Base-by-base conservation (phyloP, 2,888 invertebrate genomes). In the Athripsodes cinereus region DNA sequence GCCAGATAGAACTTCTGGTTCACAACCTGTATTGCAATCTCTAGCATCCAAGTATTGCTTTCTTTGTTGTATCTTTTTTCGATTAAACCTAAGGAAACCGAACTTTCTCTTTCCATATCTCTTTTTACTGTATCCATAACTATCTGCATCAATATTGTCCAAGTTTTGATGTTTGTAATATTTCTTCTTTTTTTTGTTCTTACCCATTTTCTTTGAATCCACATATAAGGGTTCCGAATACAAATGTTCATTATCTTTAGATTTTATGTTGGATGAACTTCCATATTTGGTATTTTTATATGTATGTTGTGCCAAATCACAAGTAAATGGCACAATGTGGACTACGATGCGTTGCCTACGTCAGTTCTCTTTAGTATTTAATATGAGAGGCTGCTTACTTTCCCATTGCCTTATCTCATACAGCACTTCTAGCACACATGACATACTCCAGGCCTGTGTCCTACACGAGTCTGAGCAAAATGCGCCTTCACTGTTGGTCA, bases 371-470 rank as follows among this genome's bases (percentile, higher is more conserved):
- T 62, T 64, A 11, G 59, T 53, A 47, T 55, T 70, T 51, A 66
- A 62, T 55, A 67, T 64, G 48, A 67, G 64, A 1, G 69, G 68
- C 57, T 69, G 68, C 57, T 70, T 69, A 46, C 71, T 69, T 64
- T 78, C 75, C 47, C 80, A 69, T 65, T 69, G 76, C 62, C 78
- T 74, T 61, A 86, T 72, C 63, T 83, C 86, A 68, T 82, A 72
- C 53, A 84, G 74, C 73, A 90, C 94, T 81, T 99, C 98, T 65
- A 98, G 76, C 64, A 95, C 79, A 61, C 88, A 83, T 53, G 87
- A 89, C 69, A 92, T 85, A 74, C 96, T 96, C 99, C 99, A 99
- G 1, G 98, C 97, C 78, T 99, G 99, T 52, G 96, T 90, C 67
- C 88, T 84, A 70, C 96, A 98, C 65, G 96, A 95, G 72, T 89